Evolutionary conservation across 2,888 invertebrate genomes (phyloP).

Genomic region (Drosophila infuscata): DNA sequence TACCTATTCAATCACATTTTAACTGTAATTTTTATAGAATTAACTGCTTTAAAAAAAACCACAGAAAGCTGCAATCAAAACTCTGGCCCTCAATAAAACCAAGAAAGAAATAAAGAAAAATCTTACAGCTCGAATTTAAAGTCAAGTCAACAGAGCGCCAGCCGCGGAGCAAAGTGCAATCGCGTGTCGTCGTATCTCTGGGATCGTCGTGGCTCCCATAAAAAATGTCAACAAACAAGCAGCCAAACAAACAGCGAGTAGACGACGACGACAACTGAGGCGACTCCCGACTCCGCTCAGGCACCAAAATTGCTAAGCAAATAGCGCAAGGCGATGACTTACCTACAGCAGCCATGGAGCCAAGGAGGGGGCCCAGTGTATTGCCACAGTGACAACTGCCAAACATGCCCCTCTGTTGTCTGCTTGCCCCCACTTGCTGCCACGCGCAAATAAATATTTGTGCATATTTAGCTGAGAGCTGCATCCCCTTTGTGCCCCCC

Average conservation of each 20-base stretch:
- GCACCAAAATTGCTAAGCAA: slow-evolving; percentile 69
- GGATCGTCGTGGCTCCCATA: slow-evolving; percentile 22
- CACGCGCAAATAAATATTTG: slow-evolving; percentile 72
- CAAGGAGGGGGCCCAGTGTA: background rate
- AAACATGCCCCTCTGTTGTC: slow-evolving; percentile 17
- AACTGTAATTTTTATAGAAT: background rate
- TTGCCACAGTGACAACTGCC: slow-evolving; percentile 43
- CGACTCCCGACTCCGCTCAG: slow-evolving; percentile 24
- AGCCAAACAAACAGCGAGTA: slow-evolving; percentile 27
- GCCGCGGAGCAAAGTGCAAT: slow-evolving; percentile 49
- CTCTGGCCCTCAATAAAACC: slow-evolving; percentile 12
- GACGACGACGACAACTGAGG: slow-evolving; percentile 13
- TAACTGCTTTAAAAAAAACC: background rate
- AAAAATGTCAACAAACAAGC: slow-evolving; percentile 54
- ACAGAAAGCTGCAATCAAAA: slow-evolving; percentile 5
- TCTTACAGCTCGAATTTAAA: slow-evolving; percentile 29
- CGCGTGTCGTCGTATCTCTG: slow-evolving; percentile 63
- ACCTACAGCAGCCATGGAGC: slow-evolving; percentile 1
- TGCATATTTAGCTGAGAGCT: slow-evolving; percentile 68
- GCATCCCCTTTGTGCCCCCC: background rate
- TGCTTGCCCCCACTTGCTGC: slow-evolving; percentile 13
- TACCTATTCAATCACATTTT: background rate
- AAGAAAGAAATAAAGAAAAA: background rate
- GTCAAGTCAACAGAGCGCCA: slow-evolving; percentile 40
- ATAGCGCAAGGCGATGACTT: slow-evolving; percentile 56